phyloP scores from a whole-genome alignment of 2,113 vertebrate genomes.

The Proteles cristata region DNA sequence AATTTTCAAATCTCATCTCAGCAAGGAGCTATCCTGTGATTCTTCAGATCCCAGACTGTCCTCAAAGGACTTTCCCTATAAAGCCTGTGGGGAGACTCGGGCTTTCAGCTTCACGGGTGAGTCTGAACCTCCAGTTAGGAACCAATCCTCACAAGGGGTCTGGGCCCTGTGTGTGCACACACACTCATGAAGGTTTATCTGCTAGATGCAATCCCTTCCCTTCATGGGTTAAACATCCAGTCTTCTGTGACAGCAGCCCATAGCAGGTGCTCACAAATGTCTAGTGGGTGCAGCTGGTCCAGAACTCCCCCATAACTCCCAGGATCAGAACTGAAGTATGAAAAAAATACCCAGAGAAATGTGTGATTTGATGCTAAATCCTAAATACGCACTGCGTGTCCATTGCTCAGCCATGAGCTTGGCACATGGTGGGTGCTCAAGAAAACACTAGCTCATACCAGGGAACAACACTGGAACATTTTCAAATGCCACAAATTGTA shows the following conservation, averaged over 20 bases:
- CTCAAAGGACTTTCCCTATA: not conserved
- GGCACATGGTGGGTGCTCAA: not conserved
- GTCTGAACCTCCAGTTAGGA: not conserved
- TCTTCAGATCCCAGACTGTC: not conserved
- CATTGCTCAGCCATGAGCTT: not conserved
- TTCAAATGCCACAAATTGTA: not conserved
- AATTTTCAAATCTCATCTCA: not conserved
- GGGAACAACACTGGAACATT: not conserved
- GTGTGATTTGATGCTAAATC: not conserved
- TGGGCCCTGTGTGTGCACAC: not conserved
- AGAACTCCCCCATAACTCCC: not conserved
- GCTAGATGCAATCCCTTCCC: not conserved
- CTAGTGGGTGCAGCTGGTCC: not conserved
- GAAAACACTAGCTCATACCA: not conserved
- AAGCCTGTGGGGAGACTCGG: not conserved
- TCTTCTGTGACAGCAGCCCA: not conserved
- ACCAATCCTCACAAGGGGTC: not conserved
- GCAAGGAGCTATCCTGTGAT: not conserved
- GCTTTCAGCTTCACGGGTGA: not conserved
- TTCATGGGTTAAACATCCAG: not conserved
- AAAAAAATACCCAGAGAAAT: not conserved
- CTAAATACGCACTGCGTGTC: not conserved
- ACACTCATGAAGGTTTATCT: rapidly evolving
- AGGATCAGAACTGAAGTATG: not conserved
- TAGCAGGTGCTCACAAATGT: not conserved